Base-by-base conservation (phyloP, 2,797 vertebrate species). In the Rhinophrynus dorsalis region DNA sequence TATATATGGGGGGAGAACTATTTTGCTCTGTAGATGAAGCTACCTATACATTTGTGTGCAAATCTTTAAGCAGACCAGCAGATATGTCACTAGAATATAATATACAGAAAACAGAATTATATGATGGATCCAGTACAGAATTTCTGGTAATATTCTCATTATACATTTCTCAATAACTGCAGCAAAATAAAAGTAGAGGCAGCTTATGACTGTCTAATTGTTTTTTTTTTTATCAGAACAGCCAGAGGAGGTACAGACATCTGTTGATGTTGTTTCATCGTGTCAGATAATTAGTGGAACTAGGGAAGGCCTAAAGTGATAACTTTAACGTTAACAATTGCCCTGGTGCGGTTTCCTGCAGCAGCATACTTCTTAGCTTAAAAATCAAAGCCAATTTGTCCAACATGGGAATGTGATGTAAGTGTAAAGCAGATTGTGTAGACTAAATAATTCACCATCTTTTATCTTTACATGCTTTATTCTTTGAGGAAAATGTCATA, bases 181-280 rank as follows among this genome's bases (percentile, higher is more conserved):
- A 27, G 29, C 6, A 29, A 4, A 40, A 44, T 51, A 12, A 65
- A 66, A 52, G 59, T 33, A 66, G 44, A 51, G 54, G 27, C 61
- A 66, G 61, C 54, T 64, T 64, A 51, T 71, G 51, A 17, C 40
- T 56, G 59, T 23, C 42, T 64, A 48, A 56, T 52, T 56, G 38
- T 63, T 66, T 71, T 58, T 27, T 27, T 57, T 38, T 70, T 52
- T 42, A 69, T 55, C 27, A 37, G 20, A 47, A 63, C 59, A 56
- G 59, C 68, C 40, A 56, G 59, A 64, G 68, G 68, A 71, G 59
- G 59, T 59, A 44, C 29, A 66, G 69, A 66, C 69, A 73, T 73
- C 69, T 73, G 69, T 27, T 73, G 48, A 62, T 69, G 68, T 72
- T 73, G 61, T 66, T 66, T 66, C 62, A 73, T 65, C 55, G 59